These are phyloP conservation scores for Drosophila dunni DNA, from an alignment of 1,140 invertebrate species.

Conservation along the genomic window DNA sequence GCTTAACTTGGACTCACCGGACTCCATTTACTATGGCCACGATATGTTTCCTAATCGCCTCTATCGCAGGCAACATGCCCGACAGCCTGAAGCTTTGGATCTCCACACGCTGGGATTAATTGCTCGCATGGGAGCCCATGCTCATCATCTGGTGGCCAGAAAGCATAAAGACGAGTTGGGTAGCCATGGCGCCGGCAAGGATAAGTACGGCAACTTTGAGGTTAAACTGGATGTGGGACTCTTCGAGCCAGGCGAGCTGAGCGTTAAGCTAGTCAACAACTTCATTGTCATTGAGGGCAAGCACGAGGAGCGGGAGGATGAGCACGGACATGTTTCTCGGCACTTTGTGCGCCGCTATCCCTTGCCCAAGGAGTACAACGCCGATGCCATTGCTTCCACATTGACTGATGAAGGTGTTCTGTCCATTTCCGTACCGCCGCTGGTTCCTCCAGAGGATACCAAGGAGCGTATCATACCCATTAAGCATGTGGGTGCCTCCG, in stretches of 20 bases:
- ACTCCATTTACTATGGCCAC: conserved; percentile 77
- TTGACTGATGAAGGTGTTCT: conserved; percentile 89
- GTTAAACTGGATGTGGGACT: conserved; percentile 89
- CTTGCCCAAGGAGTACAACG: conserved; percentile 87
- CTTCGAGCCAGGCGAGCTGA: conserved; percentile 90
- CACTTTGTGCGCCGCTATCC: conserved; percentile 88
- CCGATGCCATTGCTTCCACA: conserved; percentile 86
- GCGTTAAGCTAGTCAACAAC: conserved; percentile 90
- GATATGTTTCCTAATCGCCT: conserved; percentile 79
- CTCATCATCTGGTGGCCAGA: conserved; percentile 66
- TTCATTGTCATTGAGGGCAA: conserved; percentile 89
- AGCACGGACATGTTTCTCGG: conserved; percentile 87
- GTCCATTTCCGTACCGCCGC: conserved; percentile 85
- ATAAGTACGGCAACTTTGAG: conserved; percentile 83
- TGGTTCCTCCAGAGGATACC: conserved; percentile 83
- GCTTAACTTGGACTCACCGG: conserved; percentile 71
- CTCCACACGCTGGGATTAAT: conserved; percentile 73
- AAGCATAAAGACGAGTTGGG: conserved; percentile 60
- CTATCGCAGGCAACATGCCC: conserved; percentile 67
- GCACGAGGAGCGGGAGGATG: conserved; percentile 89
- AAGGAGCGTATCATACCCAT: conserved; percentile 85
- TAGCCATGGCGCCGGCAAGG: conserved; percentile 55
- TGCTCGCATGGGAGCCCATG: conserved; percentile 73
- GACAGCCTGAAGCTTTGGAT: conserved; percentile 71
- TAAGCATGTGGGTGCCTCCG: conserved; percentile 82